Evolutionary conservation across 2,113 vertebrate species (phyloP).

Genomic region (Barbus barbus): DNA sequence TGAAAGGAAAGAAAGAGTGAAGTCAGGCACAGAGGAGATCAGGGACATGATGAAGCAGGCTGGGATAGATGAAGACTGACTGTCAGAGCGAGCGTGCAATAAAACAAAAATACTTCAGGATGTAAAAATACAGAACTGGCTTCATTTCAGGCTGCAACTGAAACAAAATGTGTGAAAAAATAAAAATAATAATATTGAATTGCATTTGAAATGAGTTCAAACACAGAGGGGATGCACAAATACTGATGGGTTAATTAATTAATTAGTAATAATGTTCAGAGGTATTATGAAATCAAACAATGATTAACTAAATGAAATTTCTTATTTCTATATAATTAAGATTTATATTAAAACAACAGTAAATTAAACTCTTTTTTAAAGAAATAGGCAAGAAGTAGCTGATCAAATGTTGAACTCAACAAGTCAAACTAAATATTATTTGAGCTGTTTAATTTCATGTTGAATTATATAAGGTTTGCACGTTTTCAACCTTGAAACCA

Average conservation of each 20-base stretch:
- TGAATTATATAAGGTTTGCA: too few species aligned
- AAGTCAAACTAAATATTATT: too few species aligned
- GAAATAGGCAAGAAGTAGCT: too few species aligned
- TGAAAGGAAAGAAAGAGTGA: conserved; percentile 7
- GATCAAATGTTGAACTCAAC: too few species aligned
- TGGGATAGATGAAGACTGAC: conserved; percentile 39
- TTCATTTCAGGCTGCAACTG: not conserved
- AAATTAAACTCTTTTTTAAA: too few species aligned
- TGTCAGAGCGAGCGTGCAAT: conserved; percentile 31
- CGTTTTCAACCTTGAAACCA: too few species aligned
- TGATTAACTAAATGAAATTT: too few species aligned
- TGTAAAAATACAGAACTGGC: not conserved
- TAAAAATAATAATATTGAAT: too few species aligned
- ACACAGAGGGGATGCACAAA: not conserved
- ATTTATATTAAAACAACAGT: too few species aligned
- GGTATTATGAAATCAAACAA: too few species aligned
- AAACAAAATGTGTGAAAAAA: not conserved
- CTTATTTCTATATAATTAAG: too few species aligned
- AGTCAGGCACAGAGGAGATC: conserved; percentile 9
- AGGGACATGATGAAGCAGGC: conserved; percentile 27
- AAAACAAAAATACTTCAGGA: conserved; percentile 25
- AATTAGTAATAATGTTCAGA: not conserved
- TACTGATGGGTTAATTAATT: not conserved
- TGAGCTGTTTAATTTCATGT: too few species aligned
- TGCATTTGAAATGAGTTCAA: not conserved